Base-by-base conservation (phyloP, 1,140 invertebrate species). In the Aporrectodea caliginosa region DNA sequence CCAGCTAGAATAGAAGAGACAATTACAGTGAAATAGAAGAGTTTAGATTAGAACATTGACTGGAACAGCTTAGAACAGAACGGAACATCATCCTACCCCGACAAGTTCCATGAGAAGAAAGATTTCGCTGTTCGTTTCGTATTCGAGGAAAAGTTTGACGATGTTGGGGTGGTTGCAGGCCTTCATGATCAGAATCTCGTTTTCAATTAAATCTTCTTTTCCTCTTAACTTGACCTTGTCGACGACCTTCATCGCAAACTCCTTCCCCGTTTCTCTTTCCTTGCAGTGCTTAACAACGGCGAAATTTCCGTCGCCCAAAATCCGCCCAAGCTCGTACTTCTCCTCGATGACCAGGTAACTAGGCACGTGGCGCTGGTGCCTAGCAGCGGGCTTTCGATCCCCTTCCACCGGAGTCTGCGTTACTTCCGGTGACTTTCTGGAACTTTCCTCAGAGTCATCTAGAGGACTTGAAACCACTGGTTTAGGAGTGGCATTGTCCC, bases 31-130 rank as follows among this genome's bases (percentile, higher is more conserved):
- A n/a, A n/a, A n/a, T n/a, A n/a, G n/a, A n/a, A n/a, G n/a, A n/a
- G n/a, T n/a, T n/a, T n/a, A n/a, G n/a, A n/a, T n/a, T n/a, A n/a
- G n/a, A n/a, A n/a, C n/a, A n/a, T n/a, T n/a, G n/a, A n/a, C n/a
- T n/a, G n/a, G n/a, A n/a, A n/a, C n/a, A n/a, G n/a, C n/a, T n/a
- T n/a, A n/a, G n/a, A n/a, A n/a, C n/a, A n/a, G n/a, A n/a, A n/a
- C n/a, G n/a, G n/a, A n/a, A n/a, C n/a, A 12, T 58, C 43, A 68
- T 83, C 86, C 89, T 90, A 97, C 96, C 93, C 92, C 93, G 27
- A 98, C 94, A 83, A 97, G 92, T 90, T 99, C 98, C 92, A 98
- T 95, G 33, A 98, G 93, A 81, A 99, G 92, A 90, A 96, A 99
- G 78, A 98, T 91, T 89, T 95, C 93, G 84, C 93, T 92, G 68